Evolutionary conservation across 2,113 vertebrate species (phyloP), one percentile per base, ranked within the genome.

Genomic region (Spermophilus dauricus): DNA sequence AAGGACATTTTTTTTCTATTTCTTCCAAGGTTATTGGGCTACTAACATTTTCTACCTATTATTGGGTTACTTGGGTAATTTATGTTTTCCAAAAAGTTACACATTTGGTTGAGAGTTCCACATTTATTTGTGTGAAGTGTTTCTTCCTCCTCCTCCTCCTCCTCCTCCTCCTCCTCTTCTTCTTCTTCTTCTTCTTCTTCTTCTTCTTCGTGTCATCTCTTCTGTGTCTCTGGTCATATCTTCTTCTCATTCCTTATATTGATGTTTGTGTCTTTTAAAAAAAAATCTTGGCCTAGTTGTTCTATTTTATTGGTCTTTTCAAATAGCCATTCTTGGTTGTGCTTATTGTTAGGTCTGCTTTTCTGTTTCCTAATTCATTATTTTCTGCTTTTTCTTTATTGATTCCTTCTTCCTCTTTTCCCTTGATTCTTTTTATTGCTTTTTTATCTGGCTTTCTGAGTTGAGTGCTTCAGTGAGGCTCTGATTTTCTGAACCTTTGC

Each of bases 341-440:
- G 39, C 83, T 87, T 96, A 72, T 34, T 83, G 20, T 67, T 70
- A 20, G 56, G 26, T 32, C 81, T 90, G 30, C 56, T 93, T 94
- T 97, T 82, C 83, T 85, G 65, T 92, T 95, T 90, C 45, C 53
- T 76, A 56, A 92, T 91, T 83, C 83, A 22, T 91, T 93, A 70
- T 94, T 77, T 96, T 72, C 39, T 70, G 28, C 69, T 69, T 94
- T 95, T 92, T 69, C 51, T 84, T 90, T 67, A 82, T 95, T 4
- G 0, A 56, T 92, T 77, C 18, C 51, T 94, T 96, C 72, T 20
- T 95, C 34, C 34, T 72, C 45, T 72, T 93, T 91, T 51, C 84
- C 51, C 30, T 94, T 37, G 72, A 58, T 81, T 96, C 48, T 63
- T 76, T 94, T 96, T 93, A 95, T 94, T 87, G 70, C 69, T 92